Evolutionary conservation across 2,113 vertebrate genomes (phyloP).

Genomic region (Petaurus breviceps): DNA sequence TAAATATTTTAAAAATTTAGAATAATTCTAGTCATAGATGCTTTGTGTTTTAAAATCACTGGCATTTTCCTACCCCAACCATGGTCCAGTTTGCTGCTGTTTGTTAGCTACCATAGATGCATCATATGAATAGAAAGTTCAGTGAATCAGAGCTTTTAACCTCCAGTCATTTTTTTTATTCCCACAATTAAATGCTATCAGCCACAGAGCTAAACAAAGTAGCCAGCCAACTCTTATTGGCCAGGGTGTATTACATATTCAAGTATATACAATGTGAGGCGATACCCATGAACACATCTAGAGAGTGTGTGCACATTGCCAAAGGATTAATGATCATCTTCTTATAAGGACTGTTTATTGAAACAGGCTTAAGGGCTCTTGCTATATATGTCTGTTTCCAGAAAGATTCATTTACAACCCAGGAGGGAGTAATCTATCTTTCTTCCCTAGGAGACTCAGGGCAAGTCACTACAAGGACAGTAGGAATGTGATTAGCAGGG

Average conservation of each 20-base stretch:
- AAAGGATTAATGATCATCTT: not conserved
- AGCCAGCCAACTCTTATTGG: not conserved
- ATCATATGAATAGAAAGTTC: constrained; percentile 38
- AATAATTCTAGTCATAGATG: not conserved
- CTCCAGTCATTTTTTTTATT: not conserved
- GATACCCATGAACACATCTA: not conserved
- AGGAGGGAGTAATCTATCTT: not conserved
- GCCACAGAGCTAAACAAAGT: not conserved
- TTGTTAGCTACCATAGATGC: constrained; percentile 41
- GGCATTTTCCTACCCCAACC: not conserved
- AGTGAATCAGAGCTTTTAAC: constrained; percentile 19
- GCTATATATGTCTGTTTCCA: constrained; percentile 27
- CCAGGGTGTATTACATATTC: not conserved
- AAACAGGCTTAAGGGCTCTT: constrained; percentile 23
- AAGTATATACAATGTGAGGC: not conserved
- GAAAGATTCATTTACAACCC: constrained; percentile 50
- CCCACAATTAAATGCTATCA: not conserved
- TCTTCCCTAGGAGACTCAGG: constrained; percentile 12
- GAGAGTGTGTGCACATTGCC: not conserved
- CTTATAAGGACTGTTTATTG: constrained; percentile 51
- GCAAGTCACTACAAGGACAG: constrained; percentile 45
- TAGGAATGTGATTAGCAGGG: constrained; percentile 59
- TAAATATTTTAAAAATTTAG: not conserved
- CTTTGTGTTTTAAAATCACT: not conserved
- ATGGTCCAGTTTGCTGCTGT: not conserved